Evolutionary conservation across 2,888 invertebrate species (phyloP), one percentile per base, ranked within the genome.

Genomic region (Helicoverpa assulta): DNA sequence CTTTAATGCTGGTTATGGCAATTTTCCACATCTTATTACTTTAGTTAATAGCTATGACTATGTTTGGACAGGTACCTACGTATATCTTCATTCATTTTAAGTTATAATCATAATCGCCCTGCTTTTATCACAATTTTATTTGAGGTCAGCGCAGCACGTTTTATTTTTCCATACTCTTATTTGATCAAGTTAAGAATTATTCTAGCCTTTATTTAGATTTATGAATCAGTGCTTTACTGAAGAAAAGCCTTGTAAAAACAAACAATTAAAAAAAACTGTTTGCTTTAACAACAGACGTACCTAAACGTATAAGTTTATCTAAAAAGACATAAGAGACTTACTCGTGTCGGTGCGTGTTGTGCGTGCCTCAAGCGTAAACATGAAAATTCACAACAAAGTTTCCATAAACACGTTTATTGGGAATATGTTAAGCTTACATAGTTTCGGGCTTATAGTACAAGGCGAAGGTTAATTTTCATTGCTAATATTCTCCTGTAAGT

Each of bases 301-400:
- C 64, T 75, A 73, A 78, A 73, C 59, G 68, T 70, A 66, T 21
- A 62, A 50, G 69, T 81, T 80, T 83, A 78, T 80, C 71, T 75
- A 77, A 76, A 81, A 82, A 71, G 75, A 77, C 73, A 76, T 59
- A 71, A 69, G 75, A 70, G 76, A 84, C 65, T 80, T 75, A 73
- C 64, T 14, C 51, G 19, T 67, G 73, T 67, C 66, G 78, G 86
- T 89, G 90, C 89, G 90, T 88, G 88, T 70, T 85, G 86, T 86
- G 90, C 94, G 94, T 94, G 94, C 92, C 84, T 81, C 72, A 71
- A 89, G 86, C 76, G 88, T 93, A 94, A 94, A 94, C 91, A 94
- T 74, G 85, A 83, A 84, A 90, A 90, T 86, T 88, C 89, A 68
- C 67, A 89, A 89, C 89, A 86, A 87, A 88, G 81, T 88, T 85